These are phyloP conservation scores for Entelurus aequoreus DNA, from an alignment of 2,113 vertebrate species.

Conservation along the genomic window DNA sequence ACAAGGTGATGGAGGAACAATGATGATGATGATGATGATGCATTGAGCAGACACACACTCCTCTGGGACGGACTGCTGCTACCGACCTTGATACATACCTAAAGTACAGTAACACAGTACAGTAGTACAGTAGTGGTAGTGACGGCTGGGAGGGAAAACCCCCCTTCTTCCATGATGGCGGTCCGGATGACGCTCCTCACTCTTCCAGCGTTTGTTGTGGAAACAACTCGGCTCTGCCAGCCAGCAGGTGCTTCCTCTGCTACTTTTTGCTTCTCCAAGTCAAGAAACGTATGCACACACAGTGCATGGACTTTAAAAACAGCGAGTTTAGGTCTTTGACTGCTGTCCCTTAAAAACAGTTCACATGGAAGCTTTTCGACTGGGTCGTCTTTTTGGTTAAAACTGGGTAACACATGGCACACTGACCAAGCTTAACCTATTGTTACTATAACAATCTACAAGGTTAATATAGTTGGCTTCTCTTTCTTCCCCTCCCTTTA, in stretches of 20 bases:
- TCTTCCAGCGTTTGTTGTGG: constrained; percentile 70
- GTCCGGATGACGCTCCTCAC: constrained; percentile 66
- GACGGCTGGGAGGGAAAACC: constrained; percentile 72
- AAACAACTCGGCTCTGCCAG: constrained; percentile 60
- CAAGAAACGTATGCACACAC: not conserved
- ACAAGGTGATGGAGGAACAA: constrained; percentile 62
- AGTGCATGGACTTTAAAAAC: no score
- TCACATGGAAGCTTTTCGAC: no score
- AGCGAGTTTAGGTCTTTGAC: no score
- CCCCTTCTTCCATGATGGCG: constrained; percentile 57
- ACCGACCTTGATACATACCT: constrained; percentile 33
- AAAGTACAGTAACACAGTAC: constrained; percentile 27
- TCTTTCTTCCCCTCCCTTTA: no score
- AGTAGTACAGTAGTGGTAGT: constrained; percentile 8
- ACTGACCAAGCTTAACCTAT: no score
- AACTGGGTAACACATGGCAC: no score
- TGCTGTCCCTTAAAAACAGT: no score
- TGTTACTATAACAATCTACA: no score
- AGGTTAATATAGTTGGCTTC: no score
- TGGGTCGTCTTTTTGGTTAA: no score
- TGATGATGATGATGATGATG: constrained; percentile 29
- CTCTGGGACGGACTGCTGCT: constrained; percentile 23
- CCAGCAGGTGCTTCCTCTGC: constrained; percentile 76
- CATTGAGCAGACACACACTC: constrained; percentile 33
- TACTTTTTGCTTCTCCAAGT: constrained; percentile 16